Evolutionary conservation across 2,797 vertebrate species (phyloP).

Genomic region (Siniperca obscura): DNA sequence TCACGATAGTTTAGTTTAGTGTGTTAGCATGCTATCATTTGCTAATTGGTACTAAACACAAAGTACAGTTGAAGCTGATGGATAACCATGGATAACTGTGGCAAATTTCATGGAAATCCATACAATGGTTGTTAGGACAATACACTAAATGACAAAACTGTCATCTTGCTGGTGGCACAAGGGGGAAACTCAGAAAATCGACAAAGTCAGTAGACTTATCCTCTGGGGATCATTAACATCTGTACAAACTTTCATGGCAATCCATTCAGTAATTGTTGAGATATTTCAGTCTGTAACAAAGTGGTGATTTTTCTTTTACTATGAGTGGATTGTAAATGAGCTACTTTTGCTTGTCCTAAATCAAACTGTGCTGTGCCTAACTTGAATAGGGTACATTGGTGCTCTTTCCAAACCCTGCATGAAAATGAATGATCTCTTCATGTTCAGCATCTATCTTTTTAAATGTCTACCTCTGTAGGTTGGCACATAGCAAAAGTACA

Average conservation of each 20-base stretch:
- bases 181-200: background rate
- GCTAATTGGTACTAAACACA: background rate
- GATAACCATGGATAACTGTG: background rate
- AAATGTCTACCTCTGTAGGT: constrained; percentile 17
- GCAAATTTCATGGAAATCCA: background rate
- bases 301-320: background rate
- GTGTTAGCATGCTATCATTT: too few relatives aligned
- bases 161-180: background rate
- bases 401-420: background rate
- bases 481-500: constrained; percentile 22
- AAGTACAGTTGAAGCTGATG: background rate
- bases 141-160: too few relatives aligned
- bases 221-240: background rate
- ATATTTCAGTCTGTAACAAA: background rate
- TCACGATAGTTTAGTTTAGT: background rate
- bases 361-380: background rate
- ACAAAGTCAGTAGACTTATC: background rate
- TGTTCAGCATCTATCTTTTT: background rate
- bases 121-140: background rate
- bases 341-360: background rate
- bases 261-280: background rate
- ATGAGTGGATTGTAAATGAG: background rate
- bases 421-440: constrained; percentile 9
- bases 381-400: background rate
- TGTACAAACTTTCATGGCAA: background rate